phyloP scores from a whole-genome alignment of 2,888 invertebrate genomes.

The Malachius bipustulatus region DNA sequence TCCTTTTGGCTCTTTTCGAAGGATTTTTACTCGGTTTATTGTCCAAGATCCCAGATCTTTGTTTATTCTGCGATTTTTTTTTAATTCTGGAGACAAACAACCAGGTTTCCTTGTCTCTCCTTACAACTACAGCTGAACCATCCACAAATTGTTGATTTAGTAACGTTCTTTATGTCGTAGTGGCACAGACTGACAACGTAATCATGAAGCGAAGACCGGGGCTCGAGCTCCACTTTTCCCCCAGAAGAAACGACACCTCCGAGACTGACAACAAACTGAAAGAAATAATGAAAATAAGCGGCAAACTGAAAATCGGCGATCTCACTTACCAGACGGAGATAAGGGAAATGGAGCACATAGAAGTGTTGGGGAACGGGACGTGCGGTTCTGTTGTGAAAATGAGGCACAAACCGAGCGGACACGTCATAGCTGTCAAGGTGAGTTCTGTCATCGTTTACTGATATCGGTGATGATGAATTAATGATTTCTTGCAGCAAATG shows the following conservation, averaged over 20 bases:
- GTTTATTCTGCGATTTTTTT: no score
- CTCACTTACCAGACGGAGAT: conserved; percentile 68
- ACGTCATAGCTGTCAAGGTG: conserved; percentile 89
- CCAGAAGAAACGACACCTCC: conserved; percentile 34
- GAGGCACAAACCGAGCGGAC: conserved; percentile 74
- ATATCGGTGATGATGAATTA: not conserved
- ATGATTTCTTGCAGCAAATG: conserved; percentile 77
- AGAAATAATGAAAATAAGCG: conserved; percentile 89
- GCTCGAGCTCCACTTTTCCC: conserved; percentile 1
- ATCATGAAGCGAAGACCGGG: not conserved
- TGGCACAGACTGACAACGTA: no score
- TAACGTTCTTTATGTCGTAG: no score
- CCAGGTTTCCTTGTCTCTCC: no score
- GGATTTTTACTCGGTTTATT: no score
- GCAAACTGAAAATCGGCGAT: conserved; percentile 74
- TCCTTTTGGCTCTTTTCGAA: no score
- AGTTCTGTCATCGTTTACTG: conserved; percentile 15
- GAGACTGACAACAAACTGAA: conserved; percentile 75
- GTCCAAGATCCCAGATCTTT: no score
- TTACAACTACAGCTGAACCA: no score
- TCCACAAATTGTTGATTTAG: no score
- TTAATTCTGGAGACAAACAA: no score
- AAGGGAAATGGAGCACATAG: conserved; percentile 72
- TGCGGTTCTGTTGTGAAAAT: conserved; percentile 98
- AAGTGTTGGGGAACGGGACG: conserved; percentile 87